These are phyloP conservation scores for Coracopsis vasa DNA, from an alignment of 2,113 vertebrate species.

Conservation along the genomic window DNA sequence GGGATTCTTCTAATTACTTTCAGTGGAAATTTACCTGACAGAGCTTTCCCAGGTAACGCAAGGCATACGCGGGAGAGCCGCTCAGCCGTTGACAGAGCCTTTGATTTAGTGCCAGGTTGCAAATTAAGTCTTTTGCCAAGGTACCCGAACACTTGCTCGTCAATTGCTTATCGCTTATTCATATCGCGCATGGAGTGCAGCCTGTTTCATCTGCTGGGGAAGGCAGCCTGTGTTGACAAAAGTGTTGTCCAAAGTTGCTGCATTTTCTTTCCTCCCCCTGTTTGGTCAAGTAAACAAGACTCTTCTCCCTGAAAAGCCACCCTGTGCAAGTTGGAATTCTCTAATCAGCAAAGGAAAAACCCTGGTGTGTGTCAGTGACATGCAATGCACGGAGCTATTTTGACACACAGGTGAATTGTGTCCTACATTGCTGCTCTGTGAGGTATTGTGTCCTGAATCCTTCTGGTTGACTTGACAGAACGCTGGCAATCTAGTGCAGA, in stretches of 20 bases:
- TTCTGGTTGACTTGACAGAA: not conserved
- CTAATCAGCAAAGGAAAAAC: not conserved
- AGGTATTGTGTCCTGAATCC: not conserved
- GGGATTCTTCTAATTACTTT: constrained; percentile 77
- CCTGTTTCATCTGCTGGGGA: constrained; percentile 15
- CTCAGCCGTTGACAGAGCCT: constrained; percentile 66
- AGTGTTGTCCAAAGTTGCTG: not conserved
- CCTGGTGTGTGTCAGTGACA: not conserved
- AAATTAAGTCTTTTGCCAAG: constrained; percentile 76
- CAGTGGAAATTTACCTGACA: constrained; percentile 75
- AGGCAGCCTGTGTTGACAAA: not conserved
- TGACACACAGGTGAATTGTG: not conserved
- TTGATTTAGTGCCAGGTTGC: constrained; percentile 74
- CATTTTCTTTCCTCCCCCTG: not conserved
- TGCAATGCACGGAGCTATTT: not conserved
- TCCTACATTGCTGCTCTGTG: not conserved
- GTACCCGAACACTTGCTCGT: constrained; percentile 46
- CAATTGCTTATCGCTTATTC: constrained; percentile 52
- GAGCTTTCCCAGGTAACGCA: constrained; percentile 59
- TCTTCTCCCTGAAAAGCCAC: not conserved
- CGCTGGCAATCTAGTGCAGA: not conserved
- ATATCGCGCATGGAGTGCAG: not conserved
- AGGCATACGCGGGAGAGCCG: constrained; percentile 27
- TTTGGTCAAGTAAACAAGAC: constrained; percentile 34
- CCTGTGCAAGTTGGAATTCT: not conserved